phyloP scores from a whole-genome alignment of 2,888 invertebrate species.

The Onchidella celtica region DNA sequence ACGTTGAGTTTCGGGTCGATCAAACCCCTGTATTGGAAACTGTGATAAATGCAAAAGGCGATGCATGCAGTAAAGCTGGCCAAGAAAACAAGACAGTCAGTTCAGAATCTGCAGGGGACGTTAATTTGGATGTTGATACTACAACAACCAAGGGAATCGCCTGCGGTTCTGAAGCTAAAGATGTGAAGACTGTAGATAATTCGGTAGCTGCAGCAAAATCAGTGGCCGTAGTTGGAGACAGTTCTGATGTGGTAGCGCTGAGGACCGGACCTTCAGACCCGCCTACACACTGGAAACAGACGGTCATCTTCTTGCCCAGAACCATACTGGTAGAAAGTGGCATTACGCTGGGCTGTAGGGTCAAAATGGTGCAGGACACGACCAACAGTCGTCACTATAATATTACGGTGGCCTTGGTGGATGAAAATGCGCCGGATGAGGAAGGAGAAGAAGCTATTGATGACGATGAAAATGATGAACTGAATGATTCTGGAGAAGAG shows the following conservation, averaged over 20 bases:
- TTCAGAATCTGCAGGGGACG: no score
- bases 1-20: slow-evolving; percentile 67
- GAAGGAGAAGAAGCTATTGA: slow-evolving; percentile 64
- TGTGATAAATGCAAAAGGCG: background rate
- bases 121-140: background rate
- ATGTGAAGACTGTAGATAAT: background rate
- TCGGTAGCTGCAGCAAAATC: background rate
- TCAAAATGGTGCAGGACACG: slow-evolving; percentile 66
- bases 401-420: slow-evolving; percentile 67
- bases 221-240: background rate
- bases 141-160: background rate
- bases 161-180: background rate
- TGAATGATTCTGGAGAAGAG: slow-evolving; percentile 54
- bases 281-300: slow-evolving; percentile 97
- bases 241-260: slow-evolving; percentile 82
- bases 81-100: no score
- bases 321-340: slow-evolving; percentile 87
- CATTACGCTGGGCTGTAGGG: slow-evolving; percentile 64
- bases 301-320: slow-evolving; percentile 90
- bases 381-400: slow-evolving; percentile 69
- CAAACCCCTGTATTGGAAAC: background rate
- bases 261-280: slow-evolving; percentile 89
- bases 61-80: background rate
- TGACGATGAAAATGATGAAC: slow-evolving; percentile 54
- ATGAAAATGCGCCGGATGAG: slow-evolving; percentile 55